These are phyloP conservation scores for Esox niger DNA, from an alignment of 2,113 vertebrate genomes.

Conservation along the genomic window DNA sequence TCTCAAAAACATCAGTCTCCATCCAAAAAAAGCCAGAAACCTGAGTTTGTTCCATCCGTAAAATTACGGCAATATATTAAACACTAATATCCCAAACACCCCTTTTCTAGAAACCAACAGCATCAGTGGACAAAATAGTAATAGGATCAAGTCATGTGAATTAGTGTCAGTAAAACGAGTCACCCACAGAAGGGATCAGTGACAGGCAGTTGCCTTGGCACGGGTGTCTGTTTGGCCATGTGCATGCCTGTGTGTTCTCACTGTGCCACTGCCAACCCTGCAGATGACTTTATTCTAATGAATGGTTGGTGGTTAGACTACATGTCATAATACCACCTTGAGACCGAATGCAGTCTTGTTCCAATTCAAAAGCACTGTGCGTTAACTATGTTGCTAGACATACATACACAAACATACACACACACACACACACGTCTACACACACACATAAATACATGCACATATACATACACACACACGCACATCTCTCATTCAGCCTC, in stretches of 20 bases:
- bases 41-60: slow-evolving; percentile 19
- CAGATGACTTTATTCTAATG: slow-evolving; percentile 29
- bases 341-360: background rate
- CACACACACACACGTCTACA: slow-evolving; percentile 3
- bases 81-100: background rate
- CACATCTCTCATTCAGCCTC: slow-evolving; percentile 11
- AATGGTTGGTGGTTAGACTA: slow-evolving; percentile 10
- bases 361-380: too few species aligned
- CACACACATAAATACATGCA: slow-evolving; percentile 6
- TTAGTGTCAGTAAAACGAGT: slow-evolving; percentile 55
- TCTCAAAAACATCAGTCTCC: slow-evolving; percentile 18
- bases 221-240: slow-evolving; percentile 3
- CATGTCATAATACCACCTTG: slow-evolving; percentile 8
- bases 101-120: background rate
- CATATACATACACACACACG: background rate
- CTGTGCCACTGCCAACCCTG: slow-evolving; percentile 19
- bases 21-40: background rate
- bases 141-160: slow-evolving; percentile 40
- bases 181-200: slow-evolving; percentile 11
- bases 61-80: slow-evolving; percentile 18
- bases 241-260: slow-evolving; percentile 11
- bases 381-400: background rate
- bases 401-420: background rate
- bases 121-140: slow-evolving; percentile 11
- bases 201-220: background rate